Percentiles rank a stretch among this genome's conserved stretches.
These are phyloP conservation scores for Gasterosteus aculeatus DNA, from an alignment of 2,113 vertebrate genomes.

Conservation along the genomic window DNA sequence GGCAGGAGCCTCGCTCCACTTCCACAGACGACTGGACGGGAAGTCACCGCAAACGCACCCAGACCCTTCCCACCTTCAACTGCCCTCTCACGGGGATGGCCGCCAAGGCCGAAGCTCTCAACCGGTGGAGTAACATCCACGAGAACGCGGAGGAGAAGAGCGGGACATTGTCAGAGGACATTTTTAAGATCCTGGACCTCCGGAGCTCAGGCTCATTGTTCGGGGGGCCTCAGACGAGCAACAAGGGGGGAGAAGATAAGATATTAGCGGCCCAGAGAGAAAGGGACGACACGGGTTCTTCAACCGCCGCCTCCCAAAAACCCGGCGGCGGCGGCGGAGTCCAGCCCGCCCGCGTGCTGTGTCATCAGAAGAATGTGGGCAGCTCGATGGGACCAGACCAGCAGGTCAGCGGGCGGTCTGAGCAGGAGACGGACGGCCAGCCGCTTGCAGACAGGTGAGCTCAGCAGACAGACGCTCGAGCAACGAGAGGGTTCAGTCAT, in stretches of 20 bases:
- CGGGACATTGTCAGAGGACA: slow-evolving; percentile 87
- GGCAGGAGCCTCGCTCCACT: slow-evolving; percentile 21
- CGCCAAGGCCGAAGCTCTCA: slow-evolving; percentile 61
- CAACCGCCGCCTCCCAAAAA: slow-evolving; percentile 1
- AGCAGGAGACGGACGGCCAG: slow-evolving; percentile 34
- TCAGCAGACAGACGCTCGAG: background rate
- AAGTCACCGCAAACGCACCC: slow-evolving; percentile 90
- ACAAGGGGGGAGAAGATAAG: slow-evolving; percentile 54
- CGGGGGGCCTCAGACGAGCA: slow-evolving; percentile 20
- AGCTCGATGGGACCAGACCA: slow-evolving; percentile 1
- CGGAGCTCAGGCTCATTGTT: slow-evolving; percentile 64
- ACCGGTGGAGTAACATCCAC: slow-evolving; percentile 76
- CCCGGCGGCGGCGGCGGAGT: slow-evolving; percentile 15
- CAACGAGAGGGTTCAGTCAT: background rate
- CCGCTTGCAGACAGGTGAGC: slow-evolving; percentile 66
- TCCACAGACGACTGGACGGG: slow-evolving; percentile 67
- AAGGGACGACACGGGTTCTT: slow-evolving; percentile 55
- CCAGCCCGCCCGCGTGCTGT: background rate
- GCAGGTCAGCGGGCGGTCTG: slow-evolving; percentile 42
- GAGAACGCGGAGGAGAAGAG: slow-evolving; percentile 80
- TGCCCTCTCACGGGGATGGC: slow-evolving; percentile 59
- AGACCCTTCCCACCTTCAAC: slow-evolving; percentile 88
- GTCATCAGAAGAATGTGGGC: slow-evolving; percentile 31
- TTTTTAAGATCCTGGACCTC: slow-evolving; percentile 84
- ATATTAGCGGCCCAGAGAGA: slow-evolving; percentile 26